A percentile compares a stretch with the other conserved stretches of the same genome.
Evolutionary conservation across 1,140 invertebrate species (phyloP).

Genomic region (Melanaphis sacchari): DNA sequence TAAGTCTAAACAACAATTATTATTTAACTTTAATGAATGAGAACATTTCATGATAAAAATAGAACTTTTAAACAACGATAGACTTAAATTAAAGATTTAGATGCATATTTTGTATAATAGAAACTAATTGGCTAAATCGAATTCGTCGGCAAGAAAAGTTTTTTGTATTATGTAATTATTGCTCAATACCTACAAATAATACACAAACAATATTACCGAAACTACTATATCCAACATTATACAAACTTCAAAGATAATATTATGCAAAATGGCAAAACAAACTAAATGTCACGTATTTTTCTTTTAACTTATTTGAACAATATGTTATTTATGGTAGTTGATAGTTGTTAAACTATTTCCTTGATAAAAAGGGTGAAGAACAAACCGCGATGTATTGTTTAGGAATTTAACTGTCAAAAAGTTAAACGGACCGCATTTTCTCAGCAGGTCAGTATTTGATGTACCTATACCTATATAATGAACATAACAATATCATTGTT

Average conservation of each 20-base stretch:
- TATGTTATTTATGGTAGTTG: not conserved
- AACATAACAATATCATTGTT: not conserved
- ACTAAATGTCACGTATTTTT: not conserved
- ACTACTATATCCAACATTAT: not conserved
- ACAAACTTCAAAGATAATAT: not conserved
- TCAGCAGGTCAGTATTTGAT: not conserved
- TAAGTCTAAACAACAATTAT: no score
- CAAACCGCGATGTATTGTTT: not conserved
- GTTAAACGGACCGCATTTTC: not conserved
- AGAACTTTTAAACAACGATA: no score
- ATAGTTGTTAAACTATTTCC: not conserved
- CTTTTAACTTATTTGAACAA: not conserved
- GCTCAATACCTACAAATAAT: not conserved
- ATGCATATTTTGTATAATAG: no score
- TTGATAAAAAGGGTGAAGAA: not conserved
- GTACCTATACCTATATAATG: not conserved
- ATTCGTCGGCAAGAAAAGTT: not conserved
- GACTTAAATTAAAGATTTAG: no score
- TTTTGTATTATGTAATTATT: not conserved
- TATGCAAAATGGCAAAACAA: conserved; percentile 4
- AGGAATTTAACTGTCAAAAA: not conserved
- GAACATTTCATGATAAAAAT: no score
- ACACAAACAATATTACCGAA: not conserved
- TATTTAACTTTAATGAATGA: no score
- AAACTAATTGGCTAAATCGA: not conserved